These are phyloP conservation scores for Cyclopterus lumpus DNA, from an alignment of 2,797 vertebrate species.

Conservation along the genomic window DNA sequence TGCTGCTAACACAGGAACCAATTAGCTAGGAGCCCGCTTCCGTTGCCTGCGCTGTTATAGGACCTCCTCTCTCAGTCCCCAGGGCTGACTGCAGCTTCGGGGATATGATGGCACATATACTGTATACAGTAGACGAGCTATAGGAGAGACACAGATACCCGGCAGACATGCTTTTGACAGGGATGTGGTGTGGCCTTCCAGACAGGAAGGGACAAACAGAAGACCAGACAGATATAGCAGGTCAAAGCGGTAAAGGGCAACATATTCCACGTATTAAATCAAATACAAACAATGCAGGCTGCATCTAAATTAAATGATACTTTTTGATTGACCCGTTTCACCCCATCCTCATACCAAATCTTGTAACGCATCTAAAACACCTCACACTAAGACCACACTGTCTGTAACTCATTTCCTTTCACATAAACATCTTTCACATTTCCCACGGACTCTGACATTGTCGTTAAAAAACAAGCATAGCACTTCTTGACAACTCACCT, in stretches of 20 bases:
- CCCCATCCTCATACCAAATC: neutral
- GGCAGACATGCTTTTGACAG: conserved; percentile 54
- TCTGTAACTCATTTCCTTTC: conserved; percentile 39
- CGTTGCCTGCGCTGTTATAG: conserved; percentile 74
- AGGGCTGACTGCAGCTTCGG: conserved; percentile 74
- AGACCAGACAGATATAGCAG: conserved; percentile 30
- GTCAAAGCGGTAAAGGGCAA: conserved; percentile 36
- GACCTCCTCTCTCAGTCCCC: conserved; percentile 75
- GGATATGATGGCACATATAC: conserved; percentile 70
- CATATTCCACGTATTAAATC: neutral
- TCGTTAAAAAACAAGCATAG: conserved; percentile 11
- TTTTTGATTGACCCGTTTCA: conserved; percentile 2
- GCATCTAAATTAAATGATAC: neutral
- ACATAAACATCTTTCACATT: conserved; percentile 18
- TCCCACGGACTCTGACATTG: neutral
- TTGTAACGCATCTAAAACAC: conserved; percentile 27
- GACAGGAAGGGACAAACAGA: conserved; percentile 34
- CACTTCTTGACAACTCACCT: conserved; percentile 17
- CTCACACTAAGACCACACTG: conserved; percentile 16
- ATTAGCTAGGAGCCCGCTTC: conserved; percentile 80
- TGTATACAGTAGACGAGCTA: conserved; percentile 70
- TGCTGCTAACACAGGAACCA: conserved; percentile 77
- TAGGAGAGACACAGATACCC: conserved; percentile 66
- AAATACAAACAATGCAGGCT: neutral
- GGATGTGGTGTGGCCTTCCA: conserved; percentile 55